These are phyloP conservation scores for Urosaurus nigricauda DNA, from an alignment of 2,797 vertebrate genomes.

Conservation along the genomic window DNA sequence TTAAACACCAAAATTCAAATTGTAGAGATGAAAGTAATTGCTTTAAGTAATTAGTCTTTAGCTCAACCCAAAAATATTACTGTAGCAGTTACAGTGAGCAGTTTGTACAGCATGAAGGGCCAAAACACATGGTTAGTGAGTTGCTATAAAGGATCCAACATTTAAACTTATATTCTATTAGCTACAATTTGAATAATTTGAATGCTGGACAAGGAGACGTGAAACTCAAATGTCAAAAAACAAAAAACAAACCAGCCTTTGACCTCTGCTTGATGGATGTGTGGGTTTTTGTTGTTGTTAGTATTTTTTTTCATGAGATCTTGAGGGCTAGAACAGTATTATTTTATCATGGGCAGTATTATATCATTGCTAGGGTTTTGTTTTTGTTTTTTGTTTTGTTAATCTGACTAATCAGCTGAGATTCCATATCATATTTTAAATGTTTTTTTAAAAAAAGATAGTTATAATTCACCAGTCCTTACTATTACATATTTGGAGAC, in stretches of 20 bases:
- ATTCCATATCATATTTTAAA: background rate
- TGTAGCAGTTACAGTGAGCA: background rate
- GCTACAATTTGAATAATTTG: background rate
- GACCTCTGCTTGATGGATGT: background rate
- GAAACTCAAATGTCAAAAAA: background rate
- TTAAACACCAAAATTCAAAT: background rate
- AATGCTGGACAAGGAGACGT: background rate
- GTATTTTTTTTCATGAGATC: background rate
- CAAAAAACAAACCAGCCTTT: background rate
- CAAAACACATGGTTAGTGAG: background rate
- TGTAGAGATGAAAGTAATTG: background rate
- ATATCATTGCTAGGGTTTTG: background rate
- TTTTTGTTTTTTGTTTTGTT: no score
- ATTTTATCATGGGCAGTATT: background rate
- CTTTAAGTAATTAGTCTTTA: background rate
- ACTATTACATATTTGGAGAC: background rate
- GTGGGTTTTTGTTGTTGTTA: background rate
- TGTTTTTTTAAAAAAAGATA: background rate
- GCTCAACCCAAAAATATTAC: background rate
- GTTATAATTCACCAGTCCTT: background rate
- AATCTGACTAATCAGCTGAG: background rate
- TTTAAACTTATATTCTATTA: background rate
- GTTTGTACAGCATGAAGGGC: background rate
- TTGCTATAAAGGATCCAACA: background rate
- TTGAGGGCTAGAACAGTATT: constrained; percentile 1